These are phyloP conservation scores for Solea senegalensis DNA, from an alignment of 2,113 vertebrate species.

Conservation along the genomic window DNA sequence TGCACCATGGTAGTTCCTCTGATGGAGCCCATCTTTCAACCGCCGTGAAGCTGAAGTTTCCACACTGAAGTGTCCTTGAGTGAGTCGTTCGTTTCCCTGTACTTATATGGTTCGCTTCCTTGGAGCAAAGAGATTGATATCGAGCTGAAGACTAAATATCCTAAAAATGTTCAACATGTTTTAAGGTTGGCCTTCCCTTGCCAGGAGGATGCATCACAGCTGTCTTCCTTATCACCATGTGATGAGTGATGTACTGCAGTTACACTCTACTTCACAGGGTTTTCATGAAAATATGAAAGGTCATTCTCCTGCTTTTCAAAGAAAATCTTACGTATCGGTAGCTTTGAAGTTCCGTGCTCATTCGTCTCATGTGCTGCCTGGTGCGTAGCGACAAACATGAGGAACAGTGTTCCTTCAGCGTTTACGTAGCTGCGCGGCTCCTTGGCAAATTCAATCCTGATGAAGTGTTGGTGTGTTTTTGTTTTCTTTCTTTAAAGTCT, in stretches of 20 bases:
- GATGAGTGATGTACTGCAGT: background rate
- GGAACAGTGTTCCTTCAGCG: no score
- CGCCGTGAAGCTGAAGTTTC: background rate
- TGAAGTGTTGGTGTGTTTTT: no score
- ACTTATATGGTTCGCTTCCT: background rate
- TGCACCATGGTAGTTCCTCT: background rate
- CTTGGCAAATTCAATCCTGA: no score
- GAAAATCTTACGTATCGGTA: constrained; percentile 24
- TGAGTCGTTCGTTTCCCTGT: background rate
- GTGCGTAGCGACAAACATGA: no score
- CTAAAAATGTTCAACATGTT: background rate
- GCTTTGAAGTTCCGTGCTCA: constrained; percentile 1
- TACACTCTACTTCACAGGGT: background rate
- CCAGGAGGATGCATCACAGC: background rate
- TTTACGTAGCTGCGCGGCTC: no score
- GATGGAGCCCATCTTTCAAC: background rate
- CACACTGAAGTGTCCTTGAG: background rate
- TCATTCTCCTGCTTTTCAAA: background rate
- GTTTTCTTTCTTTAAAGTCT: no score
- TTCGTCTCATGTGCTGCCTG: constrained; percentile 4
- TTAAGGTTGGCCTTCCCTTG: background rate
- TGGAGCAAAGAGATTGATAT: background rate
- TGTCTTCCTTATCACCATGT: background rate
- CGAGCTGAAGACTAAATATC: background rate
- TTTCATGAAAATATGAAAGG: constrained; percentile 31